Evolutionary conservation across 1,140 invertebrate genomes (phyloP), one percentile per base, ranked within the genome.

Genomic region (Cylas formicarius): DNA sequence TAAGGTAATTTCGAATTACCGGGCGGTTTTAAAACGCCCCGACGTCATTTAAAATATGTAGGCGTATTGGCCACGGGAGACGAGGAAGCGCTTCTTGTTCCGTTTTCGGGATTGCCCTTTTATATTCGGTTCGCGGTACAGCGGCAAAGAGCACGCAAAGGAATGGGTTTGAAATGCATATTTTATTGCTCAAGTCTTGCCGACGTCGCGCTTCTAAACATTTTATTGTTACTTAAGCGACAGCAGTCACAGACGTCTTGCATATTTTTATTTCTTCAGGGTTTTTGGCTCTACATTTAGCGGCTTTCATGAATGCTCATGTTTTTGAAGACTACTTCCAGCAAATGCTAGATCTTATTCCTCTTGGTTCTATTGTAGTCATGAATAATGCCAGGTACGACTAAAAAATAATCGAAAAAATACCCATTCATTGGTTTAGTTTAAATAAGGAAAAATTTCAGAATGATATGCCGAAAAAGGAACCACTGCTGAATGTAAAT

Each of bases 1-100:
- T 27, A 38, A 33, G 40, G 46, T 43, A 46, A 50, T 53, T 53
- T 50, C 52, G 34, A 54, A 54, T 54, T 54, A 54, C 43, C 37
- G 41, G 22, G 34, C 20, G 39, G n/a, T n/a, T 50, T 54, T 50
- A 49, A 54, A 50, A 44, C 20, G 24, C 21, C 37, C 27, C 24
- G 44, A 37, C 29, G 11, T 29, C 27, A 32, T 39, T 54, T 54
- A 45, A 54, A 54, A 47, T 54, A 54, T 54, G 44, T 40, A 51
- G 50, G 18, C 32, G 31, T 46, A 53, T 50, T 54, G 39, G 34
- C 9, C 52, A 38, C 52, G 11, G 16, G 52, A 49, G 52, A 54
- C 29, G 11, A 13, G 5, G 5, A 5, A 7, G 6, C 5, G 11
- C 29, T 7, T 31, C 29, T 31, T 31, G 5, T 31, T 5, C 29